phyloP scores from a whole-genome alignment of 2,888 invertebrate genomes.

The Lasioglossum malachurum region DNA sequence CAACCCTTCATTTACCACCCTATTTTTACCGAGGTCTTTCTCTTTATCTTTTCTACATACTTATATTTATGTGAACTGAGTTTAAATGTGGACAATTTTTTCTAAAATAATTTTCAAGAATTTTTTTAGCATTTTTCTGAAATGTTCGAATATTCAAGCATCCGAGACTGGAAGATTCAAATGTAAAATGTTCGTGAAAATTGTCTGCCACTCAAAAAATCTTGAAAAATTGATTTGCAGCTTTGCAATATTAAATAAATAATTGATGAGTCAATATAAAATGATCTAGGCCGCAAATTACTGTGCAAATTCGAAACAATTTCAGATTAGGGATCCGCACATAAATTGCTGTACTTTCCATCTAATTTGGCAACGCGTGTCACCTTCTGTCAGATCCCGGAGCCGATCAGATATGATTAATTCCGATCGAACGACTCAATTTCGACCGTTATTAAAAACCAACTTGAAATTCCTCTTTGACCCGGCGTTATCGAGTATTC shows the following conservation, averaged over 20 bases:
- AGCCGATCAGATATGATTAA: slow-evolving; percentile 67
- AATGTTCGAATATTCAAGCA: too few species aligned
- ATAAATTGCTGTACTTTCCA: background rate
- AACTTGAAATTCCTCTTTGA: slow-evolving; percentile 54
- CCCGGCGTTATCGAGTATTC: slow-evolving; percentile 41
- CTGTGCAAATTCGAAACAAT: background rate
- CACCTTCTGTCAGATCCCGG: background rate
- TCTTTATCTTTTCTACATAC: background rate
- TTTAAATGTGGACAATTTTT: too few species aligned
- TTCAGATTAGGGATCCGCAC: background rate
- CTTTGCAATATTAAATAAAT: background rate
- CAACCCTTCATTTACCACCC: background rate
- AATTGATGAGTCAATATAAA: background rate
- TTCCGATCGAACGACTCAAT: slow-evolving; percentile 66
- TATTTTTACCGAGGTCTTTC: background rate
- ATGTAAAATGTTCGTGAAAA: too few species aligned
- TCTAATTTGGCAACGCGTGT: background rate
- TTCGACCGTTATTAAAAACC: slow-evolving; percentile 65
- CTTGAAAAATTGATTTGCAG: background rate
- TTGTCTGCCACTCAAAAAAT: background rate
- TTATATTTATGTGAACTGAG: background rate
- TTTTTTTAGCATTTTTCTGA: too few species aligned
- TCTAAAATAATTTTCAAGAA: too few species aligned
- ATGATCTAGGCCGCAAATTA: background rate
- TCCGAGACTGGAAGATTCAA: too few species aligned